A percentile compares a stretch with the other conserved stretches of the same genome.
Evolutionary conservation across 2,797 vertebrate species (phyloP).

Genomic region (Rhadinocentrus ornatus): DNA sequence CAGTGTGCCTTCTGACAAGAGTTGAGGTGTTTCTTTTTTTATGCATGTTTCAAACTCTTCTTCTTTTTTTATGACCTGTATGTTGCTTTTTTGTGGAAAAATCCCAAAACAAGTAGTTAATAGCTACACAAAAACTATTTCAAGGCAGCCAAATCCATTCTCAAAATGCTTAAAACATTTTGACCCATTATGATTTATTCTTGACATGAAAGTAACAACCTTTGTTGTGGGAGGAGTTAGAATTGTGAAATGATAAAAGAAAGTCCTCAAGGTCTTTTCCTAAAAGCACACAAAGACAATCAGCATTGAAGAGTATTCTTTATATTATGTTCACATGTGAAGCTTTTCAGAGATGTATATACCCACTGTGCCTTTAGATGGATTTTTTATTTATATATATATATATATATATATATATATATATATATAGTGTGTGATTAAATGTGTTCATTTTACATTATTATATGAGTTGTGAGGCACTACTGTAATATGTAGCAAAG

Average conservation of each 20-base stretch:
- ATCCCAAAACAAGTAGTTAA: background rate
- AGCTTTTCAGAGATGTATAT: slow-evolving; percentile 57
- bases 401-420: no score
- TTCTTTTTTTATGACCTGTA: background rate
- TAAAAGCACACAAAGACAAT: slow-evolving; percentile 22
- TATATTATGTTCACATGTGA: slow-evolving; percentile 57
- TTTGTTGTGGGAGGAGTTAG: background rate
- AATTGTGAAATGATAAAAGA: slow-evolving; percentile 10
- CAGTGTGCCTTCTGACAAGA: no score
- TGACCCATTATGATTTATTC: background rate
- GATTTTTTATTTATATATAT: no score
- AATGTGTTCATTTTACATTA: no score
- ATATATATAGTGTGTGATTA: no score
- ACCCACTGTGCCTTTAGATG: slow-evolving; percentile 33
- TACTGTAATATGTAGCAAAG: no score
- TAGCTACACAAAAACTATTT: background rate
- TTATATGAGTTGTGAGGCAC: no score
- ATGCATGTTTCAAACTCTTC: no score
- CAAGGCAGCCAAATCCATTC: background rate
- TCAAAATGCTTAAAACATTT: background rate
- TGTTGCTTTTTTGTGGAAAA: background rate
- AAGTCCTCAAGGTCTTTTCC: slow-evolving; percentile 24
- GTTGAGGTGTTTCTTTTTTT: no score
- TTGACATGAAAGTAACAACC: slow-evolving; percentile 5
- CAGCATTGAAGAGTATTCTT: slow-evolving; percentile 32